Evolutionary conservation across 2,888 invertebrate genomes (phyloP).

Genomic region (Lamproptera curius): DNA sequence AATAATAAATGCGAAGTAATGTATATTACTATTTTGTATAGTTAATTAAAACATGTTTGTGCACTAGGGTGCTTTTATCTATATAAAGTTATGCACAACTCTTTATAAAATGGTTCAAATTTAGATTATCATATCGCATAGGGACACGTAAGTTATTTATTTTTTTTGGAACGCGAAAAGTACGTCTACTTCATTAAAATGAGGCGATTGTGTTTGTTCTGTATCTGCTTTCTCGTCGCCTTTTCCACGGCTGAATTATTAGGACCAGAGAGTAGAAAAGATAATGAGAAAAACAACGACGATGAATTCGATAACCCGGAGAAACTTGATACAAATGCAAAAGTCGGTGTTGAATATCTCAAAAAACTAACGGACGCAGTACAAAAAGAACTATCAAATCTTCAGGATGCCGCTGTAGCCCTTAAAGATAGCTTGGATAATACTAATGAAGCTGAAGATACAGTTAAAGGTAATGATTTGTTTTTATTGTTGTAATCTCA

Average conservation of each 20-base stretch:
- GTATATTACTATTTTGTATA: conserved; percentile 24
- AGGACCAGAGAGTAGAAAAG: conserved; percentile 51
- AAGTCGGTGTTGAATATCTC: conserved; percentile 39
- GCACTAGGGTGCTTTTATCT: conserved; percentile 27
- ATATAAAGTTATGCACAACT: conserved; percentile 8
- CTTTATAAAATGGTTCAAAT: conserved; percentile 2
- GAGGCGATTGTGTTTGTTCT: conserved; percentile 43
- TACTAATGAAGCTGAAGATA: conserved; percentile 11
- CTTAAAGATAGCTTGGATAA: conserved; percentile 28
- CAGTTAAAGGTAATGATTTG: conserved; percentile 16
- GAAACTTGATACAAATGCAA: conserved; percentile 32
- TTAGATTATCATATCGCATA: conserved; percentile 24
- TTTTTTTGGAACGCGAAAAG: neutral
- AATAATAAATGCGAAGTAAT: conserved; percentile 20
- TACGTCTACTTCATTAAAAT: conserved; percentile 33
- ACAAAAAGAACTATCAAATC: conserved; percentile 37
- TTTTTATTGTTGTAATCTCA: too few species aligned
- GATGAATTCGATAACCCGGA: conserved; percentile 37
- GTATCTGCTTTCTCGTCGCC: conserved; percentile 48
- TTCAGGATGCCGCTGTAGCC: conserved; percentile 27
- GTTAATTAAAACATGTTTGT: conserved; percentile 33
- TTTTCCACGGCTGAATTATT: conserved; percentile 51
- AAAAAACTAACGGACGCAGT: conserved; percentile 37
- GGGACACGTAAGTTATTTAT: conserved; percentile 52
- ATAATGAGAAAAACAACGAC: conserved; percentile 42